Conservation (phyloP, 2,888 invertebrate species). For the Macrophya annulata region DNA sequence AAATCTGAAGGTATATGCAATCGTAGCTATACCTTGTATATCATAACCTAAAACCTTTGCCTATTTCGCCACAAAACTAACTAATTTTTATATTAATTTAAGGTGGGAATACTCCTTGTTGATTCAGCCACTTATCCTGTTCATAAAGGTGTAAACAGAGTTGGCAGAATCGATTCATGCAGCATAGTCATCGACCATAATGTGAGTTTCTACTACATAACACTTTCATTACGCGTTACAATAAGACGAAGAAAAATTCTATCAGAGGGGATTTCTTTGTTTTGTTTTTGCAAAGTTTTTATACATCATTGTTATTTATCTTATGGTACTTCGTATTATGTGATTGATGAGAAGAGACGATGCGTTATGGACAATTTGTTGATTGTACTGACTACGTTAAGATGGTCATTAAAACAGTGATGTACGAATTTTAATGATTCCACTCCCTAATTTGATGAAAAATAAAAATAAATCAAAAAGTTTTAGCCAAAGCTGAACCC, state of each 20-base stretch:
- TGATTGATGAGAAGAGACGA: too few species aligned
- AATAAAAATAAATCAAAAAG: too few species aligned
- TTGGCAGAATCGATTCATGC: constrained; percentile 62
- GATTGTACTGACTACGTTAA: too few species aligned
- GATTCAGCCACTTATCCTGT: constrained; percentile 31
- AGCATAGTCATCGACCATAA: constrained; percentile 61
- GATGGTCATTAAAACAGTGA: too few species aligned
- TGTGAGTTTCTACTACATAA: constrained; percentile 57
- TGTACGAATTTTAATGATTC: too few species aligned
- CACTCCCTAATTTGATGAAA: too few species aligned
- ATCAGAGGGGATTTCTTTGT: background rate
- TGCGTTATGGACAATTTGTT: too few species aligned
- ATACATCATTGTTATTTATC: too few species aligned
- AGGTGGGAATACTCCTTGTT: constrained; percentile 28
- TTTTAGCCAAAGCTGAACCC: too few species aligned
- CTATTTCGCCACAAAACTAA: background rate
- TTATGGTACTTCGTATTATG: too few species aligned
- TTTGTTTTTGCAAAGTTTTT: too few species aligned
- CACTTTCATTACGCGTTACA: background rate
- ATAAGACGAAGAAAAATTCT: background rate
- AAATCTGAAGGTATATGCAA: constrained; percentile 1
- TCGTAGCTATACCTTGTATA: background rate
- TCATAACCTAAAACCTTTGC: background rate
- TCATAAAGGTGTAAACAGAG: constrained; percentile 60
- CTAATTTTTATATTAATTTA: background rate